These are phyloP conservation scores for Sander vitreus DNA, from an alignment of 2,113 vertebrate species.

Conservation along the genomic window DNA sequence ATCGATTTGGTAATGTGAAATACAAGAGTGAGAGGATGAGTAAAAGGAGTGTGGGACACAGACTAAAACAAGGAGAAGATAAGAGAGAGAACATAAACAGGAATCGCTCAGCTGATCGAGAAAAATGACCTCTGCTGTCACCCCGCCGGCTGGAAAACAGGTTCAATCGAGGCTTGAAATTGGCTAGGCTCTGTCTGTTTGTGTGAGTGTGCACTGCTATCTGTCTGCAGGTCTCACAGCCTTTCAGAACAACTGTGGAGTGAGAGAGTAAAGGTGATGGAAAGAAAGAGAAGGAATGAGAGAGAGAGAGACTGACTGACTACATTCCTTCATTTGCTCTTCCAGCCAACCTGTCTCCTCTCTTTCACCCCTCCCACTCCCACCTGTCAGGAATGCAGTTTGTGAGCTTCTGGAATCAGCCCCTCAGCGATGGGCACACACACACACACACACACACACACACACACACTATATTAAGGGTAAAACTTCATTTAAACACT, in stretches of 20 bases:
- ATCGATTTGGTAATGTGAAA: not conserved
- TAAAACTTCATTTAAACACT: too few species aligned
- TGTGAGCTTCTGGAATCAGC: conserved; percentile 64
- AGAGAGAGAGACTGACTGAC: conserved; percentile 15
- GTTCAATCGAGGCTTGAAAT: conserved; percentile 69
- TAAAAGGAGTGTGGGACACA: not conserved
- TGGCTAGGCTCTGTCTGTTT: conserved; percentile 49
- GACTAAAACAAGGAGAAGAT: conserved; percentile 13
- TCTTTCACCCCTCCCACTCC: conserved; percentile 49
- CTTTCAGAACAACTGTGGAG: conserved; percentile 47
- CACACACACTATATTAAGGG: not conserved
- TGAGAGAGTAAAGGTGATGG: conserved; percentile 43
- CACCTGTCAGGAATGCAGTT: conserved; percentile 72
- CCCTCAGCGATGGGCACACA: conserved; percentile 5
- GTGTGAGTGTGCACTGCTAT: not conserved
- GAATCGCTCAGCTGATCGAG: conserved; percentile 33
- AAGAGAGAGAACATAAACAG: conserved; percentile 32
- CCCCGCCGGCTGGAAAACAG: conserved; percentile 49
- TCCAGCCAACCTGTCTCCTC: conserved; percentile 74
- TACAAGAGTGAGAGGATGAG: not conserved
- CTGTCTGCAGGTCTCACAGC: conserved; percentile 19
- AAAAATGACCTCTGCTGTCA: conserved; percentile 62
- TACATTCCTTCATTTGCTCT: conserved; percentile 68
- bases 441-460: conserved; percentile 9
- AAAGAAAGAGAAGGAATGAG: conserved; percentile 12